Percentiles rank a stretch among this genome's conserved stretches.
Evolutionary conservation across 2,113 vertebrate species (phyloP).

Genomic region (Nanorana parkeri): DNA sequence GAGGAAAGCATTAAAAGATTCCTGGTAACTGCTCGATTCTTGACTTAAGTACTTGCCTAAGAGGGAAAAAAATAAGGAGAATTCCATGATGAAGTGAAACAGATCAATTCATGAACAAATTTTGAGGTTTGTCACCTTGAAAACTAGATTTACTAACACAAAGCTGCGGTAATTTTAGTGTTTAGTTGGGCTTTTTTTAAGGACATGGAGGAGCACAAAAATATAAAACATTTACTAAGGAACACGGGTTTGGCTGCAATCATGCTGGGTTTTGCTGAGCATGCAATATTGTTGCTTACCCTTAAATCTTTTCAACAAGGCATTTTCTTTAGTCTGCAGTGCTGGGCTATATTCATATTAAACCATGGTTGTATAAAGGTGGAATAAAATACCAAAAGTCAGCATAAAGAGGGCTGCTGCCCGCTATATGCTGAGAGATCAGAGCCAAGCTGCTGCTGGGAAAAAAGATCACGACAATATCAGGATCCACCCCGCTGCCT

Average conservation of each 20-base stretch:
- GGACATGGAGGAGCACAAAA: conserved; percentile 61
- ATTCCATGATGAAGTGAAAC: conserved; percentile 53
- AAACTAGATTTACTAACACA: conserved; percentile 60
- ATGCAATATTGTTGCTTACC: conserved; percentile 59
- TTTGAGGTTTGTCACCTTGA: conserved; percentile 66
- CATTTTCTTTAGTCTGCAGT: conserved; percentile 9
- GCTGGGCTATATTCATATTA: not conserved
- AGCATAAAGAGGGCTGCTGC: no score
- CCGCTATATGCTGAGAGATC: no score
- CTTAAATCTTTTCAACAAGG: conserved; percentile 64
- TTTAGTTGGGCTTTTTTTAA: conserved; percentile 58
- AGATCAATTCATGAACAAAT: conserved; percentile 59
- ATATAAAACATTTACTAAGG: conserved; percentile 62
- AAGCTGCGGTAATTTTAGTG: conserved; percentile 57
- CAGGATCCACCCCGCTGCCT: no score
- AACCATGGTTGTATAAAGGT: not conserved
- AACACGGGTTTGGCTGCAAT: conserved; percentile 44
- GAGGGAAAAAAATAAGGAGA: conserved; percentile 50
- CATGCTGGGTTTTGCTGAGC: conserved; percentile 61
- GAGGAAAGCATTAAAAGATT: conserved; percentile 63
- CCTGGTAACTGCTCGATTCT: conserved; percentile 61
- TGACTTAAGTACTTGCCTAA: conserved; percentile 62
- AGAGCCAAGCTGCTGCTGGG: no score
- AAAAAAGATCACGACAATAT: no score
- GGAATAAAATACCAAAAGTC: no score